These are phyloP conservation scores for Pseudoatta argentina DNA, from an alignment of 1,140 invertebrate genomes.

Conservation along the genomic window DNA sequence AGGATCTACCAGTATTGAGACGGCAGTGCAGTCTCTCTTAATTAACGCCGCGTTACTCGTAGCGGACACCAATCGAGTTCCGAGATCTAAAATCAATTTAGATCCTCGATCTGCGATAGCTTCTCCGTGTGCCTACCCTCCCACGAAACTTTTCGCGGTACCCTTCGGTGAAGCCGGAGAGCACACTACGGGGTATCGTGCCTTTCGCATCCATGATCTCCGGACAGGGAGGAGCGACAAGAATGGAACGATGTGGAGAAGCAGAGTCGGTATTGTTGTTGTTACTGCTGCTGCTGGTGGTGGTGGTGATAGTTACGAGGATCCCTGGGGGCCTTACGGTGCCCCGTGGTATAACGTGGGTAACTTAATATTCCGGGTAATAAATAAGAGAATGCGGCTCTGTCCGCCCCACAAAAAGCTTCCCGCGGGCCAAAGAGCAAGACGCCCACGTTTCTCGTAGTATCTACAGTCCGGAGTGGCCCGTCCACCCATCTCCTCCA, in stretches of 20 bases:
- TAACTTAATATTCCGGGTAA: constrained; percentile 81
- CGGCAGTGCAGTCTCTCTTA: constrained; percentile 77
- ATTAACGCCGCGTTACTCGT: constrained; percentile 78
- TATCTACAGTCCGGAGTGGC: constrained; percentile 67
- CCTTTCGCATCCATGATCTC: constrained; percentile 16
- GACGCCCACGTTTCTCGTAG: constrained; percentile 77
- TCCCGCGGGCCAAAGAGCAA: constrained; percentile 77
- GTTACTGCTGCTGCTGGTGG: constrained; percentile 22
- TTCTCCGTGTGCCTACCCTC: constrained; percentile 33
- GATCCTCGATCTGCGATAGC: constrained; percentile 77
- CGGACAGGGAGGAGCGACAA: constrained; percentile 5
- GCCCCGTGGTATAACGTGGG: constrained; percentile 77
- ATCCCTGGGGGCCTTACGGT: constrained; percentile 74
- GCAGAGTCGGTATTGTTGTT: background rate
- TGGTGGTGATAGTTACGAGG: constrained; percentile 70
- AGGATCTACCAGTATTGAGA: constrained; percentile 76
- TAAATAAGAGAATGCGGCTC: constrained; percentile 80
- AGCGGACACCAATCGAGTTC: constrained; percentile 73
- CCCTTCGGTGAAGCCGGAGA: constrained; percentile 31
- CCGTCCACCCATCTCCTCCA: constrained; percentile 26
- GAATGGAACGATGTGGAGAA: constrained; percentile 25
- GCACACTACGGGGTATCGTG: constrained; percentile 32
- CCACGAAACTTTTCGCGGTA: constrained; percentile 38
- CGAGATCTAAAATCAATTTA: constrained; percentile 82
- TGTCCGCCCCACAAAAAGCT: constrained; percentile 77